Conservation (phyloP, 2,113 vertebrate genomes). For the Emydocephalus ijimae region DNA sequence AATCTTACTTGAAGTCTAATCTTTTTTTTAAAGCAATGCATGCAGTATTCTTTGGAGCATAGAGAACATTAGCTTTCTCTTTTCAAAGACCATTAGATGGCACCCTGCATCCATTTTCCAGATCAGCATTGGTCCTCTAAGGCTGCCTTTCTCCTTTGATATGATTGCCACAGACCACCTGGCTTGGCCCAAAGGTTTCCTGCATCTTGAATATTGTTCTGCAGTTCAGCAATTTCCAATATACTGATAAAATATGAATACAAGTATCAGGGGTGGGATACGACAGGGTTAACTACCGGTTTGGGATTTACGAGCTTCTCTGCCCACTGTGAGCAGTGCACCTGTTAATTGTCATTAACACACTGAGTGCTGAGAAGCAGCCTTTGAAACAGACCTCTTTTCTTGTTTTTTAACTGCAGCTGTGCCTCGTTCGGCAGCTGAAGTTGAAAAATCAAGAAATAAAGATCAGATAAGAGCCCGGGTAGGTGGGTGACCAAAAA, state of each 20-base stretch:
- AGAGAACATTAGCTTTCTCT: background rate
- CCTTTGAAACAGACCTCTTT: no score
- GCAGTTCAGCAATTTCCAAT: background rate
- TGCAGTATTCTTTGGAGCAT: background rate
- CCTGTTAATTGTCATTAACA: no score
- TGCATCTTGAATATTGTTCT: background rate
- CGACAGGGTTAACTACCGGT: no score
- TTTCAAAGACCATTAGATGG: constrained; percentile 35
- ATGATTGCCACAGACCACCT: background rate
- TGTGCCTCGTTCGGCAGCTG: no score
- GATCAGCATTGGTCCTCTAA: background rate
- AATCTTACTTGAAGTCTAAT: background rate
- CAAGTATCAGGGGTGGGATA: background rate
- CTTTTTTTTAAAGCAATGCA: background rate
- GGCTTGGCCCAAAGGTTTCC: background rate
- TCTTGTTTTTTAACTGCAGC: no score
- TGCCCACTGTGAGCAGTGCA: no score
- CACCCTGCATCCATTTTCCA: background rate
- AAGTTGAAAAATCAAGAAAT: no score
- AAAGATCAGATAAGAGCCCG: no score
- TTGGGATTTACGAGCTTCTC: no score
- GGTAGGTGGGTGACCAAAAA: no score
- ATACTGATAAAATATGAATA: background rate
- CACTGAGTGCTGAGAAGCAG: no score
- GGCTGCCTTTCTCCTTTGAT: background rate